Conservation (phyloP, 2,113 vertebrate species). For the Clarias gariepinus region DNA sequence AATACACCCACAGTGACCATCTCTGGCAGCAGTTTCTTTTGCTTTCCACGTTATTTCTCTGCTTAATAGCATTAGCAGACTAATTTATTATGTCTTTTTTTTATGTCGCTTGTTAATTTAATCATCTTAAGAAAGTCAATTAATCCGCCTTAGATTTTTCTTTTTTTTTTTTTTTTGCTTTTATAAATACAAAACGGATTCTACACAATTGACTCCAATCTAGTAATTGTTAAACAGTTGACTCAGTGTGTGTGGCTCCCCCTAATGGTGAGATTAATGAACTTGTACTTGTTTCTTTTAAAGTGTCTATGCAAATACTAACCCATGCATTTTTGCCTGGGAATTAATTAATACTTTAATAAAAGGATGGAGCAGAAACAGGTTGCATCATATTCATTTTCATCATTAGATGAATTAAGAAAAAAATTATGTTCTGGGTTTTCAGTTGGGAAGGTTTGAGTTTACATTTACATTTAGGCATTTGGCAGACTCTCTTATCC, state of each 20-base stretch:
- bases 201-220: conserved; percentile 37
- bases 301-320: background rate
- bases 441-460: background rate
- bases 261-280: conserved; percentile 59
- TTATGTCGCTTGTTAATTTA: conserved; percentile 40
- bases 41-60: background rate
- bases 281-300: background rate
- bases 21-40: background rate
- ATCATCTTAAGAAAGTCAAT: conserved; percentile 29
- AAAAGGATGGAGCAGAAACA: background rate
- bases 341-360: background rate
- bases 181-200: conserved; percentile 70
- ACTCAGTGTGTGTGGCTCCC: conserved; percentile 54
- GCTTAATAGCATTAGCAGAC: background rate
- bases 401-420: background rate
- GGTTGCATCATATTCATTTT: background rate
- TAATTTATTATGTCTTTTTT: conserved; percentile 31
- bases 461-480: background rate
- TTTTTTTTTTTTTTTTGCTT: conserved; percentile 57
- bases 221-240: background rate
- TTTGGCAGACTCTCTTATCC: too few species aligned
- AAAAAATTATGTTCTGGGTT: background rate
- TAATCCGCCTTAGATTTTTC: conserved; percentile 63
- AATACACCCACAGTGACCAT: background rate
- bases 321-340: background rate